Evolutionary conservation across 2,113 vertebrate species (phyloP).

Genomic region (Silurus meridionalis): DNA sequence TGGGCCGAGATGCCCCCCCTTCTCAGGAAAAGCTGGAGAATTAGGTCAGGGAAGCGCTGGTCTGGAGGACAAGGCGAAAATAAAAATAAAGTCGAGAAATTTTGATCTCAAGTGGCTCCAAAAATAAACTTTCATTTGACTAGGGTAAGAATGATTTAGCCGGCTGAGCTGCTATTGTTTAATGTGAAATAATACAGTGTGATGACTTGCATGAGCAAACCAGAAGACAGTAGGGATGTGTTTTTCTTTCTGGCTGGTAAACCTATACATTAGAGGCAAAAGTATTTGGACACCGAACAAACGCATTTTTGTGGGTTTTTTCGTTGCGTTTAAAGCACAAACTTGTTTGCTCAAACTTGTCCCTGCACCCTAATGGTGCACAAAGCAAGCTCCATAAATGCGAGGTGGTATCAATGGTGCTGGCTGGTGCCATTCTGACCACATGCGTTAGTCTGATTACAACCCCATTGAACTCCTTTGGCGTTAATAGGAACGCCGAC

Average conservation of each 20-base stretch:
- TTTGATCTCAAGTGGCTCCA: background rate
- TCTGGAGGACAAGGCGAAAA: slow-evolving; percentile 16
- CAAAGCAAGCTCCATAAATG: background rate
- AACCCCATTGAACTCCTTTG: background rate
- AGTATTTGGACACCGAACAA: background rate
- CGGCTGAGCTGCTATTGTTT: background rate
- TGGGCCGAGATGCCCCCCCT: slow-evolving; percentile 46
- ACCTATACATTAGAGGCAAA: background rate
- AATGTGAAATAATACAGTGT: background rate
- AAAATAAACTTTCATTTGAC: background rate
- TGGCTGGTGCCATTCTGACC: too few species aligned
- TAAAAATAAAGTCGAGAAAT: background rate
- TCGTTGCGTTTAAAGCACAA: background rate
- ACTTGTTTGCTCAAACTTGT: background rate
- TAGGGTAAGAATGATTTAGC: background rate
- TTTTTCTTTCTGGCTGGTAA: background rate
- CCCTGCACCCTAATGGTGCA: background rate
- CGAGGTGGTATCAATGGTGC: too few species aligned
- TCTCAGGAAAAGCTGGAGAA: slow-evolving; percentile 62
- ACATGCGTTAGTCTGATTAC: background rate
- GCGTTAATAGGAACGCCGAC: background rate
- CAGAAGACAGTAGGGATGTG: background rate
- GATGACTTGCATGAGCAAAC: background rate
- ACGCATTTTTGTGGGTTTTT: too few species aligned
- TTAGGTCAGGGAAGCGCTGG: slow-evolving; percentile 65